Percentiles rank a stretch among this genome's conserved stretches.
These are phyloP conservation scores for Calyptommatus sinebrachiatus DNA, from an alignment of 2,113 vertebrate species.

Conservation along the genomic window DNA sequence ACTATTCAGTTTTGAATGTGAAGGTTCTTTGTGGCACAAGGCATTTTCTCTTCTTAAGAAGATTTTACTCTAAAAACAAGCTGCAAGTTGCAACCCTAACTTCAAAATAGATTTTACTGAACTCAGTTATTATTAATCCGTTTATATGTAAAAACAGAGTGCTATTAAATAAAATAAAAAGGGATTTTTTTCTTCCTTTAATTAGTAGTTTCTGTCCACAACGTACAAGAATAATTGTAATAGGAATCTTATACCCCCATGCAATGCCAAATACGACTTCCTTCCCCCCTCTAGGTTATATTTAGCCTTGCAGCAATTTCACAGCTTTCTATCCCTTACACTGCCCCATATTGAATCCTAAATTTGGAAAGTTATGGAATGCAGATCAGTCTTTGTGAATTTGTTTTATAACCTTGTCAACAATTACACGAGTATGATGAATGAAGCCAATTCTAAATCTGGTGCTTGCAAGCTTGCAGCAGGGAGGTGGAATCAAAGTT, in stretches of 20 bases:
- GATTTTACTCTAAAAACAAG: not conserved
- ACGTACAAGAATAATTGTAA: not conserved
- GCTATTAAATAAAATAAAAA: not conserved
- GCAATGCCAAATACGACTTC: not conserved
- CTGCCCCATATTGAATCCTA: conserved; percentile 36
- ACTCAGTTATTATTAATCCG: not conserved
- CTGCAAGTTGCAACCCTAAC: not conserved
- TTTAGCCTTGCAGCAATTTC: conserved; percentile 13
- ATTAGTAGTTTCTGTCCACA: not conserved
- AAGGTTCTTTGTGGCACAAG: conserved; percentile 50
- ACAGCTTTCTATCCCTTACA: conserved; percentile 3
- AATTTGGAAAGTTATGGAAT: conserved; percentile 25
- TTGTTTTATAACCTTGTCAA: conserved; percentile 29
- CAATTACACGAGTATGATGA: conserved; percentile 56
- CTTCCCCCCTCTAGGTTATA: conserved; percentile 1
- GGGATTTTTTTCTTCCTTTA: not conserved
- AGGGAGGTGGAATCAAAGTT: not conserved
- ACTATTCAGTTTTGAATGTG: conserved; percentile 48
- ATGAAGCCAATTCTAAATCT: conserved; percentile 64
- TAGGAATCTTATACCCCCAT: not conserved
- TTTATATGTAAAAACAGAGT: not conserved
- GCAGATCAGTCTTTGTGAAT: conserved; percentile 18
- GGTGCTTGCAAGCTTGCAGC: conserved; percentile 48
- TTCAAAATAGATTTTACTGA: not conserved
- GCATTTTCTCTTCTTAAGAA: not conserved